Evolutionary conservation across 2,113 vertebrate genomes (phyloP).

Genomic region (Solenodon paradoxus): DNA sequence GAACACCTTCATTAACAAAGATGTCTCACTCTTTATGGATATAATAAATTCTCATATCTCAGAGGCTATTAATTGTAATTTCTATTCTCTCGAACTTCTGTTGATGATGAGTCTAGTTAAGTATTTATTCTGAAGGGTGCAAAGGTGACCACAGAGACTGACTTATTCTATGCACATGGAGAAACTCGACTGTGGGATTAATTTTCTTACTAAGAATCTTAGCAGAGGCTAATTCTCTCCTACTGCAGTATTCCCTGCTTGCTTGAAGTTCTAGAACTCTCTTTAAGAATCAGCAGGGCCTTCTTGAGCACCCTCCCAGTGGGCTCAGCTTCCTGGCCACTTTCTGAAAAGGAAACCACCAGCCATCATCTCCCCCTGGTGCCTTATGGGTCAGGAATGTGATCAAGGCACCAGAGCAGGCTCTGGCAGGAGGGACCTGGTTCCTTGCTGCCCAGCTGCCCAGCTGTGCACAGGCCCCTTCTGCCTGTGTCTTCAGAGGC

Average conservation of each 20-base stretch:
- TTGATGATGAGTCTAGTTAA: not conserved
- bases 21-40: not conserved
- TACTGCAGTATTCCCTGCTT: not conserved
- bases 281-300: not conserved
- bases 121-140: not conserved
- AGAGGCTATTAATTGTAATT: not conserved
- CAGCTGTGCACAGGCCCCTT: no score
- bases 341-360: not conserved
- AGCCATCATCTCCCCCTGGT: not conserved
- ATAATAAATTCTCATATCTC: not conserved
- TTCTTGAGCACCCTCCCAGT: not conserved
- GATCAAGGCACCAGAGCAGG: no score
- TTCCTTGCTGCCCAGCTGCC: no score
- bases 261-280: not conserved
- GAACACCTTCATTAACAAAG: not conserved
- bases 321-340: not conserved
- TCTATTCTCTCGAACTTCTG: not conserved
- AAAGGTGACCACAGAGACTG: not conserved
- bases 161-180: not conserved
- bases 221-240: not conserved
- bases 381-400: not conserved
- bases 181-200: not conserved
- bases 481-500: no score
- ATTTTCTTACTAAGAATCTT: not conserved
- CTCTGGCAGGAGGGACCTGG: no score